Base-by-base conservation (phyloP, 2,888 invertebrate species). In the Argynnis bischoffii region DNA sequence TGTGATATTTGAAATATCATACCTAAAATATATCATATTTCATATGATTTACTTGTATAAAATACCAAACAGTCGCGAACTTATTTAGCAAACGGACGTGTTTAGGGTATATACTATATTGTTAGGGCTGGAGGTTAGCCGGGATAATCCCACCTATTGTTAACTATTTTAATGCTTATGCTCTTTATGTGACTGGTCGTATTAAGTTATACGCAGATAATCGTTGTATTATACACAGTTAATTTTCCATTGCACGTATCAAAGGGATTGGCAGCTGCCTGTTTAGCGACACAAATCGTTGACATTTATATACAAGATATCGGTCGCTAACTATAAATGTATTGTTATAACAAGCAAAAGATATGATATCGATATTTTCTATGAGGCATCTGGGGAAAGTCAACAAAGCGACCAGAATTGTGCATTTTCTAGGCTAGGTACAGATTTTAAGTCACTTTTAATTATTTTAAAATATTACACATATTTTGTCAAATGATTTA, bases 121-220 rank as follows among this genome's bases (percentile, higher is more conserved):
- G 88, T 85, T 79, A 79, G 79, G 77, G 80, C 78, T 79, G 79
- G 81, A 84, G 88, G 85, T 86, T 84, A 86, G 83, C 79, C 77
- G 85, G 88, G 92, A 90, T 92, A 87, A 92, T 92, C 92, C 90
- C 76, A 63, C 61, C 84, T 74, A 89, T 92, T 92, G 92, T 92
- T 89, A 88, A 84, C 86, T 90, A 90, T 90, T 90, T 90, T 90
- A 88, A 90, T 91, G 87, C 90, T 90, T 90, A 89, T 86, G 81
- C 82, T 86, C 83, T 85, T 92, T 92, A 90, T 92, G 82, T 77
- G 83, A 82, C 81, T 81, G 85, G 84, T 84, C 88, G 89, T 90
- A 92, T 92, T 90, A 90, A 92, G 85, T 90, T 88, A 88, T 92
- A 91, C 87, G 87, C 89, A 88, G 90, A 90, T 92, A 92, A 92